Evolutionary conservation across 2,113 vertebrate genomes (phyloP), one percentile per base, ranked within the genome.

Genomic region (Ahaetulla prasina): DNA sequence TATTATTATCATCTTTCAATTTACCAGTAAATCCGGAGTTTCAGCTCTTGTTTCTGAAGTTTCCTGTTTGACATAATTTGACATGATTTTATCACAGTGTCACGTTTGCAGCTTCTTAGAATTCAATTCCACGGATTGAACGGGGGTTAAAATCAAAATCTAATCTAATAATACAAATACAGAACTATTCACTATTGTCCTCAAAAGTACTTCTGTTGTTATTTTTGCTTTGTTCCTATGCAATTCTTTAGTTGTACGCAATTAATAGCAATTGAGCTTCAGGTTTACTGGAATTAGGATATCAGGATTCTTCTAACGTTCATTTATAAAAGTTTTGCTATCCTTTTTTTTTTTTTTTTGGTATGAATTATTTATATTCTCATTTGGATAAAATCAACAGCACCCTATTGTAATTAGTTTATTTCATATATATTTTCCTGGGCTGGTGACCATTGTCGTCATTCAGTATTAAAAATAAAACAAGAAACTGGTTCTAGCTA

Each of bases 361-460:
- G 7, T 30, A 47, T 49, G 85, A 27, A 49, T 86, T 16, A 49
- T 49, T 86, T 49, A 30, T 86, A 6, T 49, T 47, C 45, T 49
- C 45, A 30, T 30, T 86, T 1, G 1, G 35, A 39, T 80, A 80
- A 80, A 80, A 43, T 22, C 74, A 39, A 22, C 35, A 39, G 74
- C 74, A 39, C 3, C 18, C 35, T 20, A 1, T 8, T 22, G 7
- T 80, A 20, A 20, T 80, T 80, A 80, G 18, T 43, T 80, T 80
- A 80, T 43, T 43, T 80, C 18, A 0, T 0, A 1, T 18, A 3
- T 35, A 0, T 22, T 43, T 7, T 1, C 4, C 63, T 18, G 9
- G 35, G 18, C 68, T 80, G 35, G 18, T 80, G 35, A 39, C 35
- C 8, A 3, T 80, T 43, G 16, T 43, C 18, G 1, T 43, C 74